phyloP scores from a whole-genome alignment of 1,140 invertebrate species.

The Brachystomella parvula region DNA sequence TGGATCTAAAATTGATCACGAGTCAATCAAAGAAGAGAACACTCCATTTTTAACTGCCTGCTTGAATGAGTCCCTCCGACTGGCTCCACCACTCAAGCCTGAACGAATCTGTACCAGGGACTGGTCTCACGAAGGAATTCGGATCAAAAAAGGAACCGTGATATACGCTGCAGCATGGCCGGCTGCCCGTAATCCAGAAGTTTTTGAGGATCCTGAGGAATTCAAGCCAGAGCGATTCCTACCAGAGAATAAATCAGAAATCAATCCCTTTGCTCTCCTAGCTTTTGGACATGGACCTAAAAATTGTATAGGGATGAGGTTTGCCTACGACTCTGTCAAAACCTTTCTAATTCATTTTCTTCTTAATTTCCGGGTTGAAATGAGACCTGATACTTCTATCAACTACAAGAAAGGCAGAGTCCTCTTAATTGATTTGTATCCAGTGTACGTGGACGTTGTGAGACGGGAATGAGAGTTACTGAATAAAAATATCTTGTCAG shows the following conservation, averaged over 20 bases:
- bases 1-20: constrained; percentile 39
- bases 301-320: constrained; percentile 32
- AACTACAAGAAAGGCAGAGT: constrained; percentile 18
- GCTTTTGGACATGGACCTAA: constrained; percentile 29
- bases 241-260: constrained; percentile 54
- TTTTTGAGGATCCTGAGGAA: constrained; percentile 70
- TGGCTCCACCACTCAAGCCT: constrained; percentile 25
- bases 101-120: constrained; percentile 36
- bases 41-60: constrained; percentile 36
- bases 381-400: constrained; percentile 21
- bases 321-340: constrained; percentile 33
- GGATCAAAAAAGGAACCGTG: constrained; percentile 26
- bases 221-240: constrained; percentile 90
- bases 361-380: constrained; percentile 24
- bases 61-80: constrained; percentile 35
- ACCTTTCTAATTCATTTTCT: constrained; percentile 16
- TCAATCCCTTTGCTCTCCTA: constrained; percentile 24
- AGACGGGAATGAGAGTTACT: background rate
- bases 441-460: background rate
- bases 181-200: constrained; percentile 65
- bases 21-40: constrained; percentile 40
- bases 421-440: constrained; percentile 20
- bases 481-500: background rate
- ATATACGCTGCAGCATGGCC: constrained; percentile 26
- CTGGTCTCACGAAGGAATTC: constrained; percentile 19